Evolutionary conservation across 2,888 invertebrate species (phyloP), one percentile per base, ranked within the genome.

Genomic region (Odontomyia ornata): DNA sequence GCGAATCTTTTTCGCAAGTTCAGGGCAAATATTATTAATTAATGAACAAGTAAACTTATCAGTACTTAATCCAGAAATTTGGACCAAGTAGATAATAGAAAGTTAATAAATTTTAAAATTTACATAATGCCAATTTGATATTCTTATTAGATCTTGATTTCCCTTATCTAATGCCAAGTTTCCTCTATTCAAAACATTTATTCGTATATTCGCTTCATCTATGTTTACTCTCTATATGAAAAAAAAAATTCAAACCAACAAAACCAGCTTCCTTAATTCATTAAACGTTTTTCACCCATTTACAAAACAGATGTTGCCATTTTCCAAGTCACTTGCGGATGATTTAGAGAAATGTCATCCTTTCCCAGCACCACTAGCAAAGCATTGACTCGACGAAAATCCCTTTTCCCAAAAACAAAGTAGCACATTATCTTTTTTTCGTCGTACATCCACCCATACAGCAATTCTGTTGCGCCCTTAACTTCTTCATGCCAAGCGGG

Each of bases 231-330:
- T n/a, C n/a, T n/a, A n/a, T n/a, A n/a, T n/a, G n/a, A n/a, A n/a
- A n/a, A n/a, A n/a, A n/a, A n/a, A n/a, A 36, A 36, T 3, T 36
- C 5, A 36, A 36, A 36, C 9, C 67, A 46, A 15, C 69, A 5
- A 69, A n/a, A 46, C 69, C 69, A 69, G 25, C 69, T 69, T 79
- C 36, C 79, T 79, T 77, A 79, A 79, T 79, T 78, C 75, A 79
- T 79, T 78, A 78, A 77, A 77, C 77, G 78, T 76, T 78, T 77
- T 79, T 79, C 78, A 78, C 79, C 69, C 77, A 79, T 79, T 79
- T 78, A 77, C 69, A 80, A 80, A 80, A 80, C 80, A 80, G 80
- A 80, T 80, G 80, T 80, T 80, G 80, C 79, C 77, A 80, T 80
- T 80, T 80, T 80, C 80, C 79, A 79, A 80, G 80, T 78, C 80